These are phyloP conservation scores for Laspeyria flexula DNA, from an alignment of 2,888 invertebrate species.

Conservation along the genomic window DNA sequence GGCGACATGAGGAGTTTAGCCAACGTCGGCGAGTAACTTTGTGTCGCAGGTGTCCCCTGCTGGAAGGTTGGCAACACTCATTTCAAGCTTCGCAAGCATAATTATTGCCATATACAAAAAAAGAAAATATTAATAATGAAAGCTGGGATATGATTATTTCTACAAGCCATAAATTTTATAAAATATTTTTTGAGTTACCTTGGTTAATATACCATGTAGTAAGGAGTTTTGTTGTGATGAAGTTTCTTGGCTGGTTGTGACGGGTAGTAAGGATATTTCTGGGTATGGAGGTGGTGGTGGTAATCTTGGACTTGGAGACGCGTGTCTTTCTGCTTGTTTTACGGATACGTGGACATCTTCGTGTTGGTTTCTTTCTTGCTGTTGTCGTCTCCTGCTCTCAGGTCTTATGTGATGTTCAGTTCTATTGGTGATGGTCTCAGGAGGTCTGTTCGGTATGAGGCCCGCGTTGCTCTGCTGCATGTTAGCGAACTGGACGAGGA, in stretches of 20 bases:
- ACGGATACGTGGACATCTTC: constrained; percentile 57
- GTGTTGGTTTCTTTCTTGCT: constrained; percentile 51
- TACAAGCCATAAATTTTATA: constrained; percentile 36
- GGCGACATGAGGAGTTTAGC: constrained; percentile 92
- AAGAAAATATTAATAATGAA: constrained; percentile 48
- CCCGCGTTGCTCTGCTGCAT: constrained; percentile 76
- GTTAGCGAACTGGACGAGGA: constrained; percentile 91
- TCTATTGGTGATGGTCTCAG: constrained; percentile 62
- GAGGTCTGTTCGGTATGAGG: constrained; percentile 66
- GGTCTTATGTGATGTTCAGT: constrained; percentile 70
- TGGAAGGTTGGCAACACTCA: constrained; percentile 85
- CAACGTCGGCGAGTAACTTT: constrained; percentile 92
- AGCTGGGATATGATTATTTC: constrained; percentile 48
- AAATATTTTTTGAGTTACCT: constrained; percentile 69
- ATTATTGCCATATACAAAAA: constrained; percentile 50
- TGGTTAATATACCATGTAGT: constrained; percentile 92
- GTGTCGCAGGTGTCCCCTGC: constrained; percentile 84
- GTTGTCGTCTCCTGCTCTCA: constrained; percentile 53
- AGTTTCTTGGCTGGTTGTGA: constrained; percentile 74
- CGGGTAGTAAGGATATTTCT: constrained; percentile 92
- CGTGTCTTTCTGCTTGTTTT: constrained; percentile 67
- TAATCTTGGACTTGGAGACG: constrained; percentile 73
- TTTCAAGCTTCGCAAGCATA: constrained; percentile 69
- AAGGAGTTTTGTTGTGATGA: constrained; percentile 87
- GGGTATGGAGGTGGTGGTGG: constrained; percentile 90